These are phyloP conservation scores for Atrina japonica DNA, from an alignment of 2,888 invertebrate genomes.

Conservation along the genomic window DNA sequence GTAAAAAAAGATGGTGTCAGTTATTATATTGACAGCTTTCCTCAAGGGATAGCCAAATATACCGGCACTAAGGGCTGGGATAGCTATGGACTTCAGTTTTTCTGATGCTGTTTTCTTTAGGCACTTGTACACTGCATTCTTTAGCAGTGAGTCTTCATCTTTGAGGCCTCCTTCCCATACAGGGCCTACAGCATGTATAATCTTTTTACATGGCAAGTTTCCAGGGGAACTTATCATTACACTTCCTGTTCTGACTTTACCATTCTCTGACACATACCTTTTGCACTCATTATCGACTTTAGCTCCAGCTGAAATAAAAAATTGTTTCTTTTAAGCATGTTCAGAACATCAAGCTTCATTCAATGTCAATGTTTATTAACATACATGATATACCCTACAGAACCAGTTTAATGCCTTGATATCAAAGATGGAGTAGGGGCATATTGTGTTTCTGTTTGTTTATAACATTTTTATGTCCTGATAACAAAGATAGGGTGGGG, in stretches of 20 bases:
- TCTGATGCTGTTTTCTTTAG: slow-evolving; percentile 43
- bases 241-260: slow-evolving; percentile 51
- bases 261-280: slow-evolving; percentile 45
- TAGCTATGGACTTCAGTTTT: slow-evolving; percentile 54
- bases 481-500: no score
- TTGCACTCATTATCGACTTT: slow-evolving; percentile 60
- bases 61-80: slow-evolving; percentile 72
- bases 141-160: slow-evolving; percentile 47
- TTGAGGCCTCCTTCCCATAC: slow-evolving; percentile 55
- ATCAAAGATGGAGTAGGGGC: no score
- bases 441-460: no score
- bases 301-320: slow-evolving; percentile 50
- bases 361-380: not conserved
- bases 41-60: slow-evolving; percentile 62
- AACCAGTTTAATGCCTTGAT: not conserved
- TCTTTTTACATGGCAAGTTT: slow-evolving; percentile 44
- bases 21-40: slow-evolving; percentile 40
- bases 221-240: slow-evolving; percentile 55
- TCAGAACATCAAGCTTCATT: no score
- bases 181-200: slow-evolving; percentile 66
- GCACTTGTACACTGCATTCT: slow-evolving; percentile 49
- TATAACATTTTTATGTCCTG: no score
- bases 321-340: not conserved
- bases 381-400: no score
- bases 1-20: slow-evolving; percentile 39